Evolutionary conservation across 2,113 vertebrate species (phyloP), one percentile per base, ranked within the genome.

Genomic region (Nycticorax nycticorax): DNA sequence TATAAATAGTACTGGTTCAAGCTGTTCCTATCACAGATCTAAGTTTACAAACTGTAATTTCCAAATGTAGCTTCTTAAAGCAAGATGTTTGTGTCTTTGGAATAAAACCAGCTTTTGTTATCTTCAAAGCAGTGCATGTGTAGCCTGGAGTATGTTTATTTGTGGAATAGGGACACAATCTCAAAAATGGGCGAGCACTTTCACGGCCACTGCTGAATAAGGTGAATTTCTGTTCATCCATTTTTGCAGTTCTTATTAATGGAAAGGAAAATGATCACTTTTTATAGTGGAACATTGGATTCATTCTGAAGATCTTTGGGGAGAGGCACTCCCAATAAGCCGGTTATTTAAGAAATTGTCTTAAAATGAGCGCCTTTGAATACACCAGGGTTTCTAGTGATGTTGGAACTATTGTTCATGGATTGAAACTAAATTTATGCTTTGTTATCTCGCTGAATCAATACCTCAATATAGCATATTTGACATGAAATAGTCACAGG

Each of bases 101-200:
- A 56, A 86, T 19, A 47, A 28, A 56, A 14, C 72, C 19, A 57
- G 30, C 20, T 85, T 41, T 52, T 5, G 7, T 60, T 87, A 14
- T 53, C 57, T 93, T 91, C 62, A 89, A 79, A 84, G 19, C 5
- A 37, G 12, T 27, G 13, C 9, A 14, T 8, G 8, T 30, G 13
- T 78, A 48, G 10, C 30, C 20, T 80, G 63, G 32, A 74, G 9
- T 35, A 45, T 2, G 55, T 21, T 14, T 80, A 33, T 48, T 68
- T 74, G 7, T 71, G 48, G 27, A 96, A 53, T 1, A 72, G 24
- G 8, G 19, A 35, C 6, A 45, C 62, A 43, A 71, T 67, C 22
- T 78, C 14, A 63, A 57, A 64, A 87, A 48, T 1, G 5, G 37
- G 7, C 1, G 4, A 88, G 12, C 0, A 0, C 14, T 80, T 91